These are phyloP conservation scores for Oryzias woworae DNA, from an alignment of 2,113 vertebrate genomes.

Conservation along the genomic window DNA sequence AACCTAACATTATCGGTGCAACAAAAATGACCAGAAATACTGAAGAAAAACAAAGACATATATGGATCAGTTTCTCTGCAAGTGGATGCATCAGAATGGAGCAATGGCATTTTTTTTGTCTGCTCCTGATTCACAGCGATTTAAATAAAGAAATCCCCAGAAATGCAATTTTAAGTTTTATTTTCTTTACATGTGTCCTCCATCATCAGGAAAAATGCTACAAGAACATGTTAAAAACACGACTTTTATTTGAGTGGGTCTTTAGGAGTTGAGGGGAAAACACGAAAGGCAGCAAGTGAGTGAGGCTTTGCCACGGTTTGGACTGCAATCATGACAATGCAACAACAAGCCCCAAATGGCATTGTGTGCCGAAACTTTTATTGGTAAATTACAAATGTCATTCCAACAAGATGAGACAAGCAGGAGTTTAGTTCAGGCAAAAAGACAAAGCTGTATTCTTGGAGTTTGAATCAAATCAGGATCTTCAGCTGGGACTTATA, in stretches of 20 bases:
- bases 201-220: no score
- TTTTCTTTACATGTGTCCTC: no score
- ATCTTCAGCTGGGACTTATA: conserved; percentile 18
- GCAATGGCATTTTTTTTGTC: no score
- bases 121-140: no score
- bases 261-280: conserved; percentile 5
- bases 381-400: neutral
- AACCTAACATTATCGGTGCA: no score
- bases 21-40: no score
- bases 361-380: conserved; percentile 10
- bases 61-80: no score
- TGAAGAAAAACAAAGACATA: no score
- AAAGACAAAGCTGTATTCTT: conserved; percentile 1
- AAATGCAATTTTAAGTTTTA: no score
- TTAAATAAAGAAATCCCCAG: no score
- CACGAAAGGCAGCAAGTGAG: conserved; percentile 65
- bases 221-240: no score
- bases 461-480: conserved; percentile 12
- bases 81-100: no score
- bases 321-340: conserved; percentile 58
- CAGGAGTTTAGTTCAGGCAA: neutral
- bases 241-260: conserved; percentile 6
- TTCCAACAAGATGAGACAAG: neutral
- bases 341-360: conserved; percentile 41
- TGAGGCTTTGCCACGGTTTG: conserved; percentile 14